Base-by-base conservation (phyloP, 2,888 invertebrate species). In the Apeira syringaria region DNA sequence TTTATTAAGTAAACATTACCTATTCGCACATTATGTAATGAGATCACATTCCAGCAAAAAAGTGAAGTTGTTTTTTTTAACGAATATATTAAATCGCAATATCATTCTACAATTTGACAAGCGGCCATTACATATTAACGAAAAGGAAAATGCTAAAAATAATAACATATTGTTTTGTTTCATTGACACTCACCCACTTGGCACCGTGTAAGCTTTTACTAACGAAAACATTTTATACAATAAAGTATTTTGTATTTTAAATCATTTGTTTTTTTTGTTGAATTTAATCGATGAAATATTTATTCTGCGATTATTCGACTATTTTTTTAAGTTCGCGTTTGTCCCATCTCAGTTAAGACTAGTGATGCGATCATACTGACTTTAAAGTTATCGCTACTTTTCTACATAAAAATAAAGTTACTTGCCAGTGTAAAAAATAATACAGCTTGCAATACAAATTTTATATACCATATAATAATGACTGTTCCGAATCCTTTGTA, bases 161-260 rank as follows among this genome's bases (percentile, higher is more conserved):
- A 71, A 46, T 25, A 29, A 56, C 65, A 63, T 61, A 60, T 55
- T 66, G 62, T 68, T 61, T 58, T 63, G 60, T 68, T 58, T 56
- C 67, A 61, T 80, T 82, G 81, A 85, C 80, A 81, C 76, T 87
- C 85, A 83, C 87, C 83, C 66, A 87, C 75, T 88, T 87, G 88
- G 87, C 87, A 85, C 68, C 31, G 56, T 47, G 57, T 53, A 57
- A 55, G 59, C 60, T 68, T 61, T 69, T 61, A 61, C 68, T 59
- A 58, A 61, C 59, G 43, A 68, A 64, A 69, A 70, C 59, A 67
- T 20, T 60, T 61, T 47, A 44, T 49, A 46, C 56, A 39, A 42
- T 55, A 51, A 64, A 52, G 57, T 57, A 54, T 44, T 43, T 31
- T 37, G 33, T 30, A 29, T 33, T 38, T 29, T 10, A 38, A 28